Evolutionary conservation across 2,888 invertebrate species (phyloP).

Genomic region (Pterobdella sp.): DNA sequence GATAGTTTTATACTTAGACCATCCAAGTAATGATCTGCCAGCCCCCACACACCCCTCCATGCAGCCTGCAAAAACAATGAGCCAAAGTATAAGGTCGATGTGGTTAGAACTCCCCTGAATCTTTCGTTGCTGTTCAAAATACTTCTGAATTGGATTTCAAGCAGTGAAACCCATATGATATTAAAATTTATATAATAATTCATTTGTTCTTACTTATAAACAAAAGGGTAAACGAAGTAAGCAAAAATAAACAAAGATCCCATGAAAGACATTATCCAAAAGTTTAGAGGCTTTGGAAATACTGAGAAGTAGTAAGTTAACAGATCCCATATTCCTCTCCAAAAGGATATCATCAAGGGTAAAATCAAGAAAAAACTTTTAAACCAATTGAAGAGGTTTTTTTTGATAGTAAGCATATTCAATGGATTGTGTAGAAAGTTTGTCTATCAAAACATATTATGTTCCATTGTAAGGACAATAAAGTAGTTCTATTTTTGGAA

Average conservation of each 20-base stretch:
- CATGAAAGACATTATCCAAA: slow-evolving; percentile 19
- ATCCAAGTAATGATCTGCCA: slow-evolving; percentile 33
- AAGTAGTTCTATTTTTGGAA: too few species aligned
- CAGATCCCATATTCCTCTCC: slow-evolving; percentile 36
- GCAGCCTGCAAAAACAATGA: slow-evolving; percentile 31
- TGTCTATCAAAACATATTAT: too few species aligned
- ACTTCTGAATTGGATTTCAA: neutral
- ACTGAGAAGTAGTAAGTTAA: slow-evolving; percentile 30
- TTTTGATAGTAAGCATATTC: neutral
- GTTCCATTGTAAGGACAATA: too few species aligned
- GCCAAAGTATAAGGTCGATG: slow-evolving; percentile 26
- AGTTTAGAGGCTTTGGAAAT: slow-evolving; percentile 2
- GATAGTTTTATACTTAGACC: slow-evolving; percentile 22
- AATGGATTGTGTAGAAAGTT: too few species aligned
- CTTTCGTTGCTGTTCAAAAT: neutral
- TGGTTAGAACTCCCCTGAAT: neutral
- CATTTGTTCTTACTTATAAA: slow-evolving; percentile 12
- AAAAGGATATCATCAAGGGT: slow-evolving; percentile 34
- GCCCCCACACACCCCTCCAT: slow-evolving; percentile 35
- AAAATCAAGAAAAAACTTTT: slow-evolving; percentile 31
- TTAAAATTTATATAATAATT: neutral
- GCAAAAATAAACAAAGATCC: slow-evolving; percentile 28
- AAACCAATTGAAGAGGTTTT: slow-evolving; percentile 18
- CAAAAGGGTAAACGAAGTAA: slow-evolving; percentile 30
- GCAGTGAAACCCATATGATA: neutral